Evolutionary conservation across 2,888 invertebrate genomes (phyloP), one percentile per base, ranked within the genome.

Genomic region (Cataglyphis altisquamis): DNA sequence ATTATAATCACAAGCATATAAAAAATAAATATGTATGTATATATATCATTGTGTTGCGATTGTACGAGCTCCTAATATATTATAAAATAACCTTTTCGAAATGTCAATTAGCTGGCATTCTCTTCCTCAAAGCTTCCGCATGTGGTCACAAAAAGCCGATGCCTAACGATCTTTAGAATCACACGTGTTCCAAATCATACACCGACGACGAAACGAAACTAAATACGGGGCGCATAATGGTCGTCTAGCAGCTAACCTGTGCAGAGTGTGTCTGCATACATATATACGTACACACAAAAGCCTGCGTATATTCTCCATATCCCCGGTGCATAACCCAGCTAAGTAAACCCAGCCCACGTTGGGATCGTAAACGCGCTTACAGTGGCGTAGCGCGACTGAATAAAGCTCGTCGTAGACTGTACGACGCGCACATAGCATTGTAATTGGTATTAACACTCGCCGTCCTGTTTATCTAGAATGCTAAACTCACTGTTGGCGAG

Each of bases 341-440:
- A 89, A 91, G 86, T 90, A 91, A 91, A 91, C 84, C 66, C 85
- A 74, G 57, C 84, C 87, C 88, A 88, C 87, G 88, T 88, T 84
- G 80, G 67, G 84, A 88, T 89, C 85, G 90, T 87, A 86, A 90
- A 88, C 86, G 87, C 78, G 83, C 82, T 73, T 84, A 84, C 85
- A 89, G 78, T 86, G 88, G 88, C 83, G 88, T 86, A 86, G 84
- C 75, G 75, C 73, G 64, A 74, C 52, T 64, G 48, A 41, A 73
- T 57, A 73, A 85, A 84, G 67, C 41, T 10, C 12, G 21, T 39
- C 52, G 55, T 63, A 52, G 45, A 78, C 68, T n/a, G 32, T 68
- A 45, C 52, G 72, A 70, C 64, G 75, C 36, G 73, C 60, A 45
- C 60, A 36, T 62, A 72, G 64, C 83, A 41, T 82, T 48, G 83